Evolutionary conservation across 1,140 invertebrate genomes (phyloP).

Genomic region (Dendrolimus punctatus): DNA sequence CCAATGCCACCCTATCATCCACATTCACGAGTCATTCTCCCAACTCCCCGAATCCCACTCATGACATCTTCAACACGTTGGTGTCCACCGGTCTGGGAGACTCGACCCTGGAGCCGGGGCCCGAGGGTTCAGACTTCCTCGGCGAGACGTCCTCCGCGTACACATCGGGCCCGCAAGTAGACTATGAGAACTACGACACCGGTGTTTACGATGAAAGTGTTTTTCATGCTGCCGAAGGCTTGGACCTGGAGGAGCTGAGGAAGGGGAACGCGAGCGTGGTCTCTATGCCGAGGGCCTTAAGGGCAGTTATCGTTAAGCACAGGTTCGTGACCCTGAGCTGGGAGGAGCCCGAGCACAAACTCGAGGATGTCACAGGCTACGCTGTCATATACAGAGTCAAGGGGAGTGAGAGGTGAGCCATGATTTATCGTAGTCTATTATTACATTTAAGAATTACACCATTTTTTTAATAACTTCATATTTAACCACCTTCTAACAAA

Average conservation of each 20-base stretch:
- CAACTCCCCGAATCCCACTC: constrained; percentile 17
- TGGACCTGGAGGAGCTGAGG: constrained; percentile 24
- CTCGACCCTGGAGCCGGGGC: constrained; percentile 16
- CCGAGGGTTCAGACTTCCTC: constrained; percentile 60
- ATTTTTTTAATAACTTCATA: too few species aligned
- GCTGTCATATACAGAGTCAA: constrained; percentile 48
- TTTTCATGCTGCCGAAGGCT: constrained; percentile 31
- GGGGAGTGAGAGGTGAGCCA: constrained; percentile 48
- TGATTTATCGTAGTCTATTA: neutral
- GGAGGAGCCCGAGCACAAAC: constrained; percentile 34
- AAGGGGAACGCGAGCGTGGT: constrained; percentile 33
- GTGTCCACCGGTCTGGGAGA: constrained; percentile 12
- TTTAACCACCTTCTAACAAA: too few species aligned
- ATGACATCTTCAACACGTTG: constrained; percentile 28
- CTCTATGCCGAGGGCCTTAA: constrained; percentile 30
- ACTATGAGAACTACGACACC: constrained; percentile 21
- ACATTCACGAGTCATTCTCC: neutral
- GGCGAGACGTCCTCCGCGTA: constrained; percentile 65
- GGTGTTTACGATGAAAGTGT: constrained; percentile 1
- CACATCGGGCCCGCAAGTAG: constrained; percentile 39
- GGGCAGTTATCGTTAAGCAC: constrained; percentile 58
- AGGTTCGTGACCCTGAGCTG: constrained; percentile 59
- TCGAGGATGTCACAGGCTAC: constrained; percentile 41
- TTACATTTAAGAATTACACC: too few species aligned
- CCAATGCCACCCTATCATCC: neutral